Percentiles rank a stretch among this genome's conserved stretches.
Evolutionary conservation across 2,113 vertebrate species (phyloP).

Genomic region (Coptodon rendalli): DNA sequence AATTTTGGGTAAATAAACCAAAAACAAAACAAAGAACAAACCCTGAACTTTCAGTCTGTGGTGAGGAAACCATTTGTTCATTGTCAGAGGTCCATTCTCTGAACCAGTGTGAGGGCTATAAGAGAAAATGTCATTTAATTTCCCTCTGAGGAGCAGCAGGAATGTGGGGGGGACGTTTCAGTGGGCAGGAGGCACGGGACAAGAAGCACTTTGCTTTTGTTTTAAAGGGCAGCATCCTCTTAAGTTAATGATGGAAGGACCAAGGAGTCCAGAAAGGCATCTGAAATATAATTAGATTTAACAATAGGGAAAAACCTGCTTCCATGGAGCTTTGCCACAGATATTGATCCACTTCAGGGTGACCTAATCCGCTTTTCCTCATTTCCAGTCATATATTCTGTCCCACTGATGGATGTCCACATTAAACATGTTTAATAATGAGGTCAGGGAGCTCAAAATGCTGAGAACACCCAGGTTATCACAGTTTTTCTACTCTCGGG

Average conservation of each 20-base stretch:
- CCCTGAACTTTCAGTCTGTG: neutral
- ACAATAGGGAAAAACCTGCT: neutral
- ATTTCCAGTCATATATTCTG: neutral
- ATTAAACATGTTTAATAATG: neutral
- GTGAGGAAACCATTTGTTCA: neutral
- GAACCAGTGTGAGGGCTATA: neutral
- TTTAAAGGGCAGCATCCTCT: neutral
- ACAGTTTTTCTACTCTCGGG: neutral
- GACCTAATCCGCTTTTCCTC: neutral
- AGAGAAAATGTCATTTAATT: neutral
- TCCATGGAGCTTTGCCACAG: neutral
- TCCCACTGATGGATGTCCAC: neutral
- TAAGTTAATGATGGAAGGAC: neutral
- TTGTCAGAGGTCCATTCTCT: neutral
- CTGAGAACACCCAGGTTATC: neutral
- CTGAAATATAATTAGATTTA: neutral
- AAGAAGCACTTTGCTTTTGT: neutral
- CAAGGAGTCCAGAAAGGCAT: neutral
- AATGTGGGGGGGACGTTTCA: neutral
- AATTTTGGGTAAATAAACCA: neutral
- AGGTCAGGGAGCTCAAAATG: neutral
- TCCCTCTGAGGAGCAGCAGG: neutral
- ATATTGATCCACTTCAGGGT: neutral
- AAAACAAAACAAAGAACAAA: neutral
- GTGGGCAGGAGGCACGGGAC: neutral